Evolutionary conservation across 2,113 vertebrate genomes (phyloP).

Genomic region (Chaetorhynchus papuensis): DNA sequence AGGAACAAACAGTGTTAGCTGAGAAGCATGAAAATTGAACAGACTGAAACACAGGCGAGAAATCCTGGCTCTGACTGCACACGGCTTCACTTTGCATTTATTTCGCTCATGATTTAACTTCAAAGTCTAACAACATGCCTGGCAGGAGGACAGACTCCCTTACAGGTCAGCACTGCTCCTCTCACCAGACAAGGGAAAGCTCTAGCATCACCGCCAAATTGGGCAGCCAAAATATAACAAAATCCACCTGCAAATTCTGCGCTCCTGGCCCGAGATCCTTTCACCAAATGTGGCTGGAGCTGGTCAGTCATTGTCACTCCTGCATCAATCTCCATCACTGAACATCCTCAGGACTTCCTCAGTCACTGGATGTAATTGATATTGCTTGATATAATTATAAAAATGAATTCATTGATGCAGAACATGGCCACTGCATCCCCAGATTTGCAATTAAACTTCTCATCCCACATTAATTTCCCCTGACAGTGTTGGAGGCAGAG

Average conservation of each 20-base stretch:
- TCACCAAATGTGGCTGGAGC: accelerated
- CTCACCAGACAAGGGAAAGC: not conserved
- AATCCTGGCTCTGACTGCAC: not conserved
- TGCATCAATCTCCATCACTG: not conserved
- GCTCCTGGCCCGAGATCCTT: not conserved
- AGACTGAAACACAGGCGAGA: not conserved
- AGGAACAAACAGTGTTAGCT: not conserved
- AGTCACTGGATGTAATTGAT: not conserved
- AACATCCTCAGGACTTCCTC: not conserved
- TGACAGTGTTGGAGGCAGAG: not conserved
- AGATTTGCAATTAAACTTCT: not conserved
- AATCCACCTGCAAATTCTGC: not conserved
- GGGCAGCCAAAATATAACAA: not conserved
- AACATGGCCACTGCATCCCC: not conserved
- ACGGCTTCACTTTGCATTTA: not conserved
- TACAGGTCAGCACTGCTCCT: not conserved
- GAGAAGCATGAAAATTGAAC: not conserved
- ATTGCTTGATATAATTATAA: not conserved
- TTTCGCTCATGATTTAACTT: constrained; percentile 2
- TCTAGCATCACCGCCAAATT: accelerated
- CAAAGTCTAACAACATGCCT: not conserved
- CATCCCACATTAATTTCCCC: not conserved
- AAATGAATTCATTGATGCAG: not conserved
- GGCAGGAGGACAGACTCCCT: not conserved
- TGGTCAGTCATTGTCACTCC: not conserved